phyloP scores from a whole-genome alignment of 2,797 vertebrate species.

The Tinamus major region DNA sequence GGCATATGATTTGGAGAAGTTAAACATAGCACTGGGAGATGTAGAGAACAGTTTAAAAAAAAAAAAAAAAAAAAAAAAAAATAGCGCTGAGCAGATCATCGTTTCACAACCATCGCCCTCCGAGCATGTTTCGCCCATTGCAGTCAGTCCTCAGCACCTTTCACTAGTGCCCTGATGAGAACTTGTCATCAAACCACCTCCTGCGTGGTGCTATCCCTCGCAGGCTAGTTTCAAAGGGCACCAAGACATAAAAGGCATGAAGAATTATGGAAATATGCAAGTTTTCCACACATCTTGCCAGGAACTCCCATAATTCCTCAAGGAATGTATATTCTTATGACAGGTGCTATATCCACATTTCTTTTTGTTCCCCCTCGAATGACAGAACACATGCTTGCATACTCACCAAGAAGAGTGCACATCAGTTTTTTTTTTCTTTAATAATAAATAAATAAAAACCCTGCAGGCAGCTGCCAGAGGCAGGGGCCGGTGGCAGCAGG shows the following conservation, averaged over 20 bases:
- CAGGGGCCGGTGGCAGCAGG: not conserved
- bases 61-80: not conserved
- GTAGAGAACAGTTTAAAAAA: not conserved
- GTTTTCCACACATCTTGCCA: not conserved
- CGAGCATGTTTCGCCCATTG: not conserved
- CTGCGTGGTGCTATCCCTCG: not conserved
- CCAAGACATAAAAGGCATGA: not conserved
- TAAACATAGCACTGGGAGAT: not conserved
- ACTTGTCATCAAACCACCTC: not conserved
- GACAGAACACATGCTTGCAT: not conserved
- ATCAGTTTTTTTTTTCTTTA: not conserved
- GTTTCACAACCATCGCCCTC: not conserved
- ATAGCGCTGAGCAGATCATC: not conserved
- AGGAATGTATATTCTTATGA: not conserved
- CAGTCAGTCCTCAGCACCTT: not conserved
- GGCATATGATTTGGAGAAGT: not conserved
- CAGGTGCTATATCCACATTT: not conserved
- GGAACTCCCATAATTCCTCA: not conserved
- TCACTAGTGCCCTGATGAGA: slow-evolving; percentile 24
- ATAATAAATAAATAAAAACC: not conserved
- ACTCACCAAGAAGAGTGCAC: not conserved
- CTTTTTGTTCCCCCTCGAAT: not conserved
- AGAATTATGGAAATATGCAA: not conserved
- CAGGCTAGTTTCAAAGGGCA: not conserved
- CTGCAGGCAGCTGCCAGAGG: not conserved